Evolutionary conservation across 2,888 invertebrate genomes (phyloP), one percentile per base, ranked within the genome.

Genomic region (Ypsolopha sequella): DNA sequence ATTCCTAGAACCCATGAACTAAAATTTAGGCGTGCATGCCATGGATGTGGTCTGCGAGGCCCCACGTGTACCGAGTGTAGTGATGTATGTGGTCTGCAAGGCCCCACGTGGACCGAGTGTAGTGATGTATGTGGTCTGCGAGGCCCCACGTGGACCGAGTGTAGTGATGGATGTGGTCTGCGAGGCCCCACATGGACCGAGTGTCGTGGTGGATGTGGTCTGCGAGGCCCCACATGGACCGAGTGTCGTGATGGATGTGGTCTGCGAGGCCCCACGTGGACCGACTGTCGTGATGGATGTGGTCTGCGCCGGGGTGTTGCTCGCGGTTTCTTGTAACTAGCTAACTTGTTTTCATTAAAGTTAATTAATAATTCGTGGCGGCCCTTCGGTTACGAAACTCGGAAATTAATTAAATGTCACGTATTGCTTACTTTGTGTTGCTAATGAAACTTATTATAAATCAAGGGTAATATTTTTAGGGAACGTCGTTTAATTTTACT

Each of bases 291-390:
- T 24, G 24, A 24, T 24, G n/a, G n/a, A n/a, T 41, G 41, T 35
- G 13, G 14, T n/a, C 48, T 4, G 39, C 14, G 39, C 3, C 36
- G 48, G 14, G 36, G 11, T 35, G 50, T 11, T 6, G 34, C 38
- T 6, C 43, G 46, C 36, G 46, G 46, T 46, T 35, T 46, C 34
- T 24, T 57, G 61, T 58, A 64, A 62, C 67, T 68, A 68, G 68
- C 60, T 59, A 66, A 68, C 64, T 71, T 63, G 62, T 63, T 68
- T 65, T 67, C 61, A 63, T 63, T 65, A 64, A 63, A 66, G 24
- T 24, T 24, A 24, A 24, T 24, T 24, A 24, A 70, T 66, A 46
- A 52, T 52, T 50, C 69, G 70, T 64, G 59, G 61, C 60, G 59
- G 55, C 63, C 62, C 58, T 56, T 60, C 24, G 24, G 2, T 24